Percentiles rank a stretch among this genome's conserved stretches.
These are phyloP conservation scores for Brachionus koreanus DNA, from an alignment of 1,140 invertebrate genomes.

Conservation along the genomic window DNA sequence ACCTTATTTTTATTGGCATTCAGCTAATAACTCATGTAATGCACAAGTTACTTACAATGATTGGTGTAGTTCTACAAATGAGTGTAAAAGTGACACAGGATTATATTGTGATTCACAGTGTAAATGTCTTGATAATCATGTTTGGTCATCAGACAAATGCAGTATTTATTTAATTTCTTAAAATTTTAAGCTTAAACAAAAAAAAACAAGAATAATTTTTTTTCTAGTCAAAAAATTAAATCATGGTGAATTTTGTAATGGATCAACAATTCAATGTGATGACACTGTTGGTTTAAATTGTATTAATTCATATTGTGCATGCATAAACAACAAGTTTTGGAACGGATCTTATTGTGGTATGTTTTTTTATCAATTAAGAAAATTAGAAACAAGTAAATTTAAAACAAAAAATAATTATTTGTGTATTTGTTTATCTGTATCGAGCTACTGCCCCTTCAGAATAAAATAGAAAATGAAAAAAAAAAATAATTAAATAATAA, in stretches of 20 bases:
- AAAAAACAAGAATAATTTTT: neutral
- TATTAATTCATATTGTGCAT: neutral
- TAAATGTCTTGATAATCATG: neutral
- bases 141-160: slow-evolving; percentile 13
- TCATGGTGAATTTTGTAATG: neutral
- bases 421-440: too few species aligned
- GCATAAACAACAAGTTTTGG: neutral
- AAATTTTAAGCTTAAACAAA: neutral
- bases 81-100: neutral
- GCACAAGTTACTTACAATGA: neutral
- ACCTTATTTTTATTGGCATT: slow-evolving; percentile 15
- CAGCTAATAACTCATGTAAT: neutral
- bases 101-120: neutral
- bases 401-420: too few species aligned
- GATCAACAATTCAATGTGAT: neutral
- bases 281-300: neutral
- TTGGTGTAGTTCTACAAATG: neutral
- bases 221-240: slow-evolving; percentile 19
- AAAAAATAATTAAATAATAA: neutral
- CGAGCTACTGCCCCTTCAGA: too few species aligned
- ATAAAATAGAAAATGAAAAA: too few species aligned
- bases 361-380: too few species aligned
- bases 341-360: slow-evolving; percentile 36
- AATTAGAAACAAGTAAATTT: too few species aligned
- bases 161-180: neutral